Evolutionary conservation across 1,140 invertebrate genomes (phyloP).

Genomic region (Lepidurus couesii): DNA sequence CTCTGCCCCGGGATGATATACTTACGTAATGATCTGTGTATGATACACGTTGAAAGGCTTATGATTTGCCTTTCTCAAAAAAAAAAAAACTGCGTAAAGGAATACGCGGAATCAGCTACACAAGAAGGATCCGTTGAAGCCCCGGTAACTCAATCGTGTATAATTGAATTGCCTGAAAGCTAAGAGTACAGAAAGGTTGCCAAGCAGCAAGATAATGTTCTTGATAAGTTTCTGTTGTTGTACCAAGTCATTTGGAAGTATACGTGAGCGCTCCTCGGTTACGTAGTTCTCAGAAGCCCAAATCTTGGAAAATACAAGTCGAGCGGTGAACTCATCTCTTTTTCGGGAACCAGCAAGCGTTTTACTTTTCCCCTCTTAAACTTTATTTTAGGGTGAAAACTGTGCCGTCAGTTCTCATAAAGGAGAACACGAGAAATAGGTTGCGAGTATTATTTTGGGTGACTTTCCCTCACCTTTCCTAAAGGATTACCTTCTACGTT

Average conservation of each 20-base stretch:
- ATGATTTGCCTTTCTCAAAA: too few relatives aligned
- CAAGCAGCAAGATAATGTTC: not conserved
- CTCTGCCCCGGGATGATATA: not conserved
- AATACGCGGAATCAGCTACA: too few relatives aligned
- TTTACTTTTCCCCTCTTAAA: not conserved
- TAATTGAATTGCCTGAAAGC: not conserved
- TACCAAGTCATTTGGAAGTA: too few relatives aligned
- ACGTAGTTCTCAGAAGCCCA: not conserved
- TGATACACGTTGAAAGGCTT: not conserved
- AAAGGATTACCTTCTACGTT: not conserved
- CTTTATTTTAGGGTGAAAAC: slow-evolving; percentile 1
- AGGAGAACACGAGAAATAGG: not conserved
- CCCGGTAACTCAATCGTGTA: not conserved
- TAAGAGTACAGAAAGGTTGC: not conserved
- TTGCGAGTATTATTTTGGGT: not conserved
- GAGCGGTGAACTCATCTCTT: slow-evolving; percentile 10
- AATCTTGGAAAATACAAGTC: not conserved
- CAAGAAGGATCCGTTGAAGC: not conserved
- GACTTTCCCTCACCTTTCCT: not conserved
- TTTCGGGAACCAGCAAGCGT: not conserved
- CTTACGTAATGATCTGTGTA: not conserved
- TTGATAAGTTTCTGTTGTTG: too few relatives aligned
- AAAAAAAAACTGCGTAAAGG: too few relatives aligned
- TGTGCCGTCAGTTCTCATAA: not conserved
- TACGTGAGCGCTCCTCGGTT: not conserved